These are phyloP conservation scores for Silvanus unidentatus DNA, from an alignment of 2,888 invertebrate genomes.

Conservation along the genomic window DNA sequence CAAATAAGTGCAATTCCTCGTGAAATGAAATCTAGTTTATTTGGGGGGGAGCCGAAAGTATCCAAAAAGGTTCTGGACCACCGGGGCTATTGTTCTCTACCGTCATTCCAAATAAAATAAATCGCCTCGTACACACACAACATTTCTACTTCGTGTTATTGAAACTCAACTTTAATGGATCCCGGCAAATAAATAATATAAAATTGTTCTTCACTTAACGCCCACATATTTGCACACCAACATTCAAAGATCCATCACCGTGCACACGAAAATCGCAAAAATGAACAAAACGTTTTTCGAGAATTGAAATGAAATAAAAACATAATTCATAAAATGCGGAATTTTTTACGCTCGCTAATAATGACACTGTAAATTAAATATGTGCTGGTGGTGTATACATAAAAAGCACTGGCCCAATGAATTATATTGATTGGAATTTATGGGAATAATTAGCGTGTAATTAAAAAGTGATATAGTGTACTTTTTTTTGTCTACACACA, in stretches of 20 bases:
- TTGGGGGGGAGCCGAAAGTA: slow-evolving; percentile 1
- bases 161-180: too few species aligned
- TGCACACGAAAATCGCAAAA: too few species aligned
- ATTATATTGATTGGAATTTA: slow-evolving; percentile 23
- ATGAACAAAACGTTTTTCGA: too few species aligned
- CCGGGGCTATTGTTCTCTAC: slow-evolving; percentile 1
- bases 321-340: too few species aligned
- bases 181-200: too few species aligned
- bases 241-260: too few species aligned
- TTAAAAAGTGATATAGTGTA: slow-evolving; percentile 22
- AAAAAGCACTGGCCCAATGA: slow-evolving; percentile 8
- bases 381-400: slow-evolving; percentile 12
- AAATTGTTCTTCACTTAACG: too few species aligned
- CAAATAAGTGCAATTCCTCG: slow-evolving; percentile 6
- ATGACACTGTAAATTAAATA: slow-evolving; percentile 17
- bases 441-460: slow-evolving; percentile 27
- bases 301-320: too few species aligned
- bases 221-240: too few species aligned
- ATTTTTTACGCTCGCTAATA: too few species aligned
- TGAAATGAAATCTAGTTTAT: slow-evolving; percentile 5
- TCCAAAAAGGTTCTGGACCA: slow-evolving; percentile 1
- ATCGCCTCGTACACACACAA: background rate
- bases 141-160: too few species aligned
- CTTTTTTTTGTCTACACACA: too few species aligned
- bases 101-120: slow-evolving; percentile 1